Evolutionary conservation across 1,140 invertebrate species (phyloP).

Genomic region (Penaeus indicus): DNA sequence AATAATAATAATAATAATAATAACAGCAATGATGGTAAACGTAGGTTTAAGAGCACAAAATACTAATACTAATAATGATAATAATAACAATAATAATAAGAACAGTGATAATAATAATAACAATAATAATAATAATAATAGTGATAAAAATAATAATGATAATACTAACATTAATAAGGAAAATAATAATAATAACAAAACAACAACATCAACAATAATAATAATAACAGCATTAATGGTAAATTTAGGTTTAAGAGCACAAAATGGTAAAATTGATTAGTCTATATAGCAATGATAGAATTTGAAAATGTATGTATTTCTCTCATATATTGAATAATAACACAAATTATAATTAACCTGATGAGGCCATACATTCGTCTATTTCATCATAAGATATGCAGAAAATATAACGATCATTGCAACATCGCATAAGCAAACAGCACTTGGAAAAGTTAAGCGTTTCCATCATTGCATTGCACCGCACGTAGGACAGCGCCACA

Average conservation of each 20-base stretch:
- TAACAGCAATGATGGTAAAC: not conserved
- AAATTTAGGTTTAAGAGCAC: not conserved
- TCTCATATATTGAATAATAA: not conserved
- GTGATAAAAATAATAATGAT: not conserved
- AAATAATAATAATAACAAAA: not conserved
- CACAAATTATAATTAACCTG: too few relatives aligned
- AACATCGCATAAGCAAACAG: too few relatives aligned
- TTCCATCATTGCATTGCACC: too few relatives aligned
- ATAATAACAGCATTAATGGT: not conserved
- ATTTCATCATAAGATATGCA: too few relatives aligned
- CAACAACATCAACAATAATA: not conserved
- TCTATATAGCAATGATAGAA: not conserved
- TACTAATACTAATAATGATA: constrained; percentile 4
- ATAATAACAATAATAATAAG: not conserved
- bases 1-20: not conserved
- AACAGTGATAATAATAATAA: not conserved
- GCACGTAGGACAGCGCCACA: too few relatives aligned
- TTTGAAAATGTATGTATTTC: not conserved
- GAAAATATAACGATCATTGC: too few relatives aligned
- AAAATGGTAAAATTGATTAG: not conserved
- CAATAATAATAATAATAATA: not conserved
- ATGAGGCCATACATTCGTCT: too few relatives aligned
- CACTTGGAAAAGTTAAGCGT: too few relatives aligned
- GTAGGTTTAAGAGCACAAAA: not conserved
- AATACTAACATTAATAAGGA: not conserved